These are phyloP conservation scores for Chondrilla cf. caribensis DNA, from an alignment of 37 sponge, comb jelly and placozoan species.

Conservation along the genomic window DNA sequence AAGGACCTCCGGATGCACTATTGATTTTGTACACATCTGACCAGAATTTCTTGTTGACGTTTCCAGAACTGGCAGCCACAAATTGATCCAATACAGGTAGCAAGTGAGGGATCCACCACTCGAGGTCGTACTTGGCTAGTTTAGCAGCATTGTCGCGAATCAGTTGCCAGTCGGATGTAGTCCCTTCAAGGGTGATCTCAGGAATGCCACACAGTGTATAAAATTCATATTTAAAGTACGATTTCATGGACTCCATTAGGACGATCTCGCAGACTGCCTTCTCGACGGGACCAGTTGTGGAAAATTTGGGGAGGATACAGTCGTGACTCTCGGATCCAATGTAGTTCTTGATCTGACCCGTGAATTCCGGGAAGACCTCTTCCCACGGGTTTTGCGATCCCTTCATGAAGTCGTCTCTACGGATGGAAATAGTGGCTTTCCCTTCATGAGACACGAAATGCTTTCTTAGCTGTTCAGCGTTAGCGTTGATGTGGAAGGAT, in stretches of 20 bases:
- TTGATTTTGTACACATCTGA: slow-evolving; percentile 29
- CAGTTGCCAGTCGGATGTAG: slow-evolving; percentile 48
- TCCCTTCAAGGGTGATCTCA: slow-evolving; percentile 58
- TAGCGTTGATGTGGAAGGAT: slow-evolving; percentile 40
- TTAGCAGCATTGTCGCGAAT: slow-evolving; percentile 33
- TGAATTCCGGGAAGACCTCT: slow-evolving; percentile 50
- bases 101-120: slow-evolving; percentile 46
- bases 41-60: slow-evolving; percentile 51
- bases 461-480: slow-evolving; percentile 54
- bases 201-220: slow-evolving; percentile 53
- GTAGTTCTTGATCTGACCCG: slow-evolving; percentile 39
- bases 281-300: slow-evolving; percentile 58
- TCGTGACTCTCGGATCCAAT: slow-evolving; percentile 41
- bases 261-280: slow-evolving; percentile 51
- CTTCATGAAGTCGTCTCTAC: slow-evolving; percentile 43
- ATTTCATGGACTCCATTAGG: slow-evolving; percentile 51
- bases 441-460: slow-evolving; percentile 58
- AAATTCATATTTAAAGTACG: slow-evolving; percentile 37
- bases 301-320: slow-evolving; percentile 35
- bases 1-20: slow-evolving; percentile 32
- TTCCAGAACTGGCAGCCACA: slow-evolving; percentile 47
- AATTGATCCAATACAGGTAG: slow-evolving; percentile 54
- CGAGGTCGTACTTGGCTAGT: slow-evolving; percentile 43
- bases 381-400: slow-evolving; percentile 55
- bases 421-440: slow-evolving; percentile 17